Base-by-base conservation (phyloP, 2,113 vertebrate genomes). In the Melierax canorus region DNA sequence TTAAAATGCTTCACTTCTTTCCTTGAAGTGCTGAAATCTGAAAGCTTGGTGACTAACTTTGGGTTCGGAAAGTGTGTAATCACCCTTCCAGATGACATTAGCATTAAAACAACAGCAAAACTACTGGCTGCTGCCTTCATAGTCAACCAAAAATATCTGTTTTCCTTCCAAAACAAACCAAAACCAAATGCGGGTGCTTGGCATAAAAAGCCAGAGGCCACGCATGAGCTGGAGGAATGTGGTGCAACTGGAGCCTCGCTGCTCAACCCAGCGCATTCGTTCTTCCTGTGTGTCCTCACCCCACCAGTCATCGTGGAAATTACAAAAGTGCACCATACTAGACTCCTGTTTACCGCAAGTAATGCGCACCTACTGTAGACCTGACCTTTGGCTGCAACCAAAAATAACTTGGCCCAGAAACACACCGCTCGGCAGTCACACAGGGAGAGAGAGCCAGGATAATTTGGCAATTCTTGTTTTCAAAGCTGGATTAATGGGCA, bases 91-190 rank as follows among this genome's bases (percentile, higher is more conserved):
- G 68, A 46, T 41, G 41, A 58, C 50, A 76, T 34, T 6, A 82
- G 50, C 55, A 43, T 50, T 71, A 79, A 59, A 88, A 79, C 63
- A 86, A 73, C 60, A 78, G 51, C 64, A 93, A 55, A 92, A 77
- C 74, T 63, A 62, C 59, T 3, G 12, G 41, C 30, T 81, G 68
- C 46, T 74, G 60, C 64, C 85, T 68, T 64, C 24, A 1, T 2
- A 90, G n/a, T 11, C 20, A 41, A 66, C 20, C 11, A 56, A 58
- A 90, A 68, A n/a, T 10, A 68, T 4, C 82, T 59, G 32, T 69
- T 74, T 73, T 76, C 71, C 80, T 92, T 87, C 91, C 85, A 95
- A 85, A 87, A 29, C 87, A 94, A 91, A 76, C 41, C 50, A 26
- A 85, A 80, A 9, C 36, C 63, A 81, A 84, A 60, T 0, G 53